Evolutionary conservation across 2,113 vertebrate genomes (phyloP).

Genomic region (Laticauda colubrina): DNA sequence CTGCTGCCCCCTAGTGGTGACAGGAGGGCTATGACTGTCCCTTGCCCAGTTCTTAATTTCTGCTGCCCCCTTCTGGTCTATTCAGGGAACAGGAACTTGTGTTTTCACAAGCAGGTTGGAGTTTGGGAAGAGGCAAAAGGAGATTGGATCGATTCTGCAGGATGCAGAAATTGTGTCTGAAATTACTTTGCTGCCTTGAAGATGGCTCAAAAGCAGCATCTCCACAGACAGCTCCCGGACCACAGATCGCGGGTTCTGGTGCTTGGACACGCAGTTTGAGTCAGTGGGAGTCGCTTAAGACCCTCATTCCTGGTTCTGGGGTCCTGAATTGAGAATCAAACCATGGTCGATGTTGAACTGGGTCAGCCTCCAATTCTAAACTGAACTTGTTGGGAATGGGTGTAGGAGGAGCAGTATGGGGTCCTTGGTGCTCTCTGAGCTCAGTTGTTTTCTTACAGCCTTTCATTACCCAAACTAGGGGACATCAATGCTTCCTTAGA

Average conservation of each 20-base stretch:
- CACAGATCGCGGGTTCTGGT: neutral
- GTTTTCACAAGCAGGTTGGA: neutral
- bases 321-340: neutral
- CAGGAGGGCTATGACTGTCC: neutral
- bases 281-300: neutral
- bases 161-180: neutral
- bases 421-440: neutral
- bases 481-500: too few relatives aligned
- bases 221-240: neutral
- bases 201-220: neutral
- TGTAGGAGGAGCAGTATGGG: neutral
- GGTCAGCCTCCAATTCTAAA: neutral
- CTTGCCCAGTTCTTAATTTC: neutral
- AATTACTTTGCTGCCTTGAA: neutral
- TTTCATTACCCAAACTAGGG: too few relatives aligned
- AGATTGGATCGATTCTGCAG: neutral
- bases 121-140: neutral
- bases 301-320: neutral
- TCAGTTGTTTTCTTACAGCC: too few relatives aligned
- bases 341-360: neutral
- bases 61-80: neutral
- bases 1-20: neutral
- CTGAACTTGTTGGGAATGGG: neutral
- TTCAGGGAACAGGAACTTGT: neutral
- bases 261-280: neutral